Evolutionary conservation across 1,140 invertebrate species (phyloP).

Genomic region (Aradophagus sp.): DNA sequence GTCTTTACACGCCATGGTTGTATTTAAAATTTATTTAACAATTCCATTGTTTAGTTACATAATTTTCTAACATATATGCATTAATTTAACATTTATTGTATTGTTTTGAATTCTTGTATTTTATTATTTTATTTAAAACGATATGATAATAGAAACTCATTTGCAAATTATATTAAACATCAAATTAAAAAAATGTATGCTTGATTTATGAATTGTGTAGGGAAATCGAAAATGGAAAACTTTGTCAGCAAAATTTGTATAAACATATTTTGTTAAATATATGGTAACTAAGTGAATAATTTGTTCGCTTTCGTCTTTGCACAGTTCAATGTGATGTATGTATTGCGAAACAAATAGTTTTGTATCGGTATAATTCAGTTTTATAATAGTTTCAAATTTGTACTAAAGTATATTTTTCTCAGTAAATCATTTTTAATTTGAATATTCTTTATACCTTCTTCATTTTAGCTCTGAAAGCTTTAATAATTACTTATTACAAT

Average conservation of each 20-base stretch:
- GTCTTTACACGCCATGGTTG: conserved; percentile 10
- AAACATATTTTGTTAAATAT: conserved; percentile 20
- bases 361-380: conserved; percentile 33
- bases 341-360: conserved; percentile 37
- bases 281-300: conserved; percentile 18
- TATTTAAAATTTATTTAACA: conserved; percentile 4
- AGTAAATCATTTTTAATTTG: conserved; percentile 46
- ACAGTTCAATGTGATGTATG: conserved; percentile 40
- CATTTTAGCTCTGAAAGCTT: conserved; percentile 4
- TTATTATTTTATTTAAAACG: conserved; percentile 15
- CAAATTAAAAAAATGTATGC: too few relatives aligned
- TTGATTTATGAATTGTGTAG: too few relatives aligned
- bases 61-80: background rate
- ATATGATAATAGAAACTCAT: conserved; percentile 8
- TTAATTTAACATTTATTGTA: too few relatives aligned
- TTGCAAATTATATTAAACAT: conserved; percentile 7
- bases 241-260: conserved; percentile 14
- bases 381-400: conserved; percentile 40
- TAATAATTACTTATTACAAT: too few relatives aligned
- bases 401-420: conserved; percentile 43
- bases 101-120: background rate
- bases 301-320: conserved; percentile 12
- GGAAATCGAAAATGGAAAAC: background rate
- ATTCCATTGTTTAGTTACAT: conserved; percentile 15
- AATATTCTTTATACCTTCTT: too few relatives aligned